Conservation (phyloP, 2,797 vertebrate genomes). For the Botia almorhae region DNA sequence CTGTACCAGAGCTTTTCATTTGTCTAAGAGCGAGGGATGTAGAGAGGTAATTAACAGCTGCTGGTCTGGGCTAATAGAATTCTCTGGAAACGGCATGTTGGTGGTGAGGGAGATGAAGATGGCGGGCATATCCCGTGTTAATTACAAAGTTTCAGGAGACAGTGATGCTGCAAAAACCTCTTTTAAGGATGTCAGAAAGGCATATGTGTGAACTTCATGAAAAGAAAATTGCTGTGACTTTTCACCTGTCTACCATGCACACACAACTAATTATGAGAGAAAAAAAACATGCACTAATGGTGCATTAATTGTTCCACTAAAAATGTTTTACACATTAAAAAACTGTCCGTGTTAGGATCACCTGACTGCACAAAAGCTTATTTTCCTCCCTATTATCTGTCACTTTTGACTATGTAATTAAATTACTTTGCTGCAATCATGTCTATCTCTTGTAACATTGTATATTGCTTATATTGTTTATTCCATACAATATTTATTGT, state of each 20-base stretch:
- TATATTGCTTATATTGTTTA: too few relatives aligned
- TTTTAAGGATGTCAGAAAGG: slow-evolving; percentile 42
- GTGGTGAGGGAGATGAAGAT: slow-evolving; percentile 51
- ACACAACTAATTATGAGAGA: background rate
- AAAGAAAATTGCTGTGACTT: background rate
- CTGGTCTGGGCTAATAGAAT: slow-evolving; percentile 82
- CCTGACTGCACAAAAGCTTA: background rate
- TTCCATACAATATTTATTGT: too few relatives aligned
- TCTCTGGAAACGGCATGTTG: slow-evolving; percentile 75
- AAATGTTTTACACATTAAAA: background rate
- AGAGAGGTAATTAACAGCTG: slow-evolving; percentile 82
- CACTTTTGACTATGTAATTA: too few relatives aligned
- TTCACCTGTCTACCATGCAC: slow-evolving; percentile 12
- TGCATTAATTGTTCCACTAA: background rate
- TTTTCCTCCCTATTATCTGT: too few relatives aligned
- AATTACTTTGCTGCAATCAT: too few relatives aligned
- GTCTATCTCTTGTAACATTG: too few relatives aligned
- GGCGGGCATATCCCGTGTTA: slow-evolving; percentile 50
- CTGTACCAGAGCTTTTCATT: slow-evolving; percentile 77
- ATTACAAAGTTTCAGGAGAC: slow-evolving; percentile 8
- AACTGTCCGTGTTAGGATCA: too few relatives aligned
- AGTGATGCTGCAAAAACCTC: slow-evolving; percentile 16
- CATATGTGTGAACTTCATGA: slow-evolving; percentile 11
- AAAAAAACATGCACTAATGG: background rate
- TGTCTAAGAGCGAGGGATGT: slow-evolving; percentile 79